Evolutionary conservation across 1,140 invertebrate species (phyloP).

Genomic region (Ptiloglossa arizonensis): DNA sequence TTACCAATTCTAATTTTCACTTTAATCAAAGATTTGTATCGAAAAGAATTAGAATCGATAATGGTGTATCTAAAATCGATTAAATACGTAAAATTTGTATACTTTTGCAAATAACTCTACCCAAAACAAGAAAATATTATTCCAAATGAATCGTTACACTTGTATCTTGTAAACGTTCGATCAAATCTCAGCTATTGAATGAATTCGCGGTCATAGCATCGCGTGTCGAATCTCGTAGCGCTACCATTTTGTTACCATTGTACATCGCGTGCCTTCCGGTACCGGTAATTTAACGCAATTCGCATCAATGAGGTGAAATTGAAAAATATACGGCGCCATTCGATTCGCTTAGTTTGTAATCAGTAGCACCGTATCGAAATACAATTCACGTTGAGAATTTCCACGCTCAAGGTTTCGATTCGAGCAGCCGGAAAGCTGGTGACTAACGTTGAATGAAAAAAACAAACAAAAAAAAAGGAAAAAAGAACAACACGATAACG

Average conservation of each 20-base stretch:
- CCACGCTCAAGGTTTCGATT: neutral
- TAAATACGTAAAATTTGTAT: no score
- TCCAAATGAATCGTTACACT: no score
- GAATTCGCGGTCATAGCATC: neutral
- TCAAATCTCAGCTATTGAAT: neutral
- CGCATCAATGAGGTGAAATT: neutral
- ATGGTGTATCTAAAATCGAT: no score
- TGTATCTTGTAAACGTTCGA: neutral
- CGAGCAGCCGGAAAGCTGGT: neutral
- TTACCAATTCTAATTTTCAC: no score
- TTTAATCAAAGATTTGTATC: no score
- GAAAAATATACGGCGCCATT: neutral
- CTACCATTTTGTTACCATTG: neutral
- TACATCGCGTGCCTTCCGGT: neutral
- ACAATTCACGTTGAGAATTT: neutral
- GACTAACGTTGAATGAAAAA: neutral
- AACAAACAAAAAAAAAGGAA: no score
- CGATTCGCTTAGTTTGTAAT: neutral
- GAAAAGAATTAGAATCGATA: no score
- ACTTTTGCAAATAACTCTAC: no score
- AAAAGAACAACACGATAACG: no score
- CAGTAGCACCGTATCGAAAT: conserved; percentile 4
- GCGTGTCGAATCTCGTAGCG: neutral
- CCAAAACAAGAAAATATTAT: no score
- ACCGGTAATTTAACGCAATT: conserved; percentile 4